Evolutionary conservation across 2,797 vertebrate genomes (phyloP), one percentile per base, ranked within the genome.

Genomic region (Ambastaia sidthimunki): DNA sequence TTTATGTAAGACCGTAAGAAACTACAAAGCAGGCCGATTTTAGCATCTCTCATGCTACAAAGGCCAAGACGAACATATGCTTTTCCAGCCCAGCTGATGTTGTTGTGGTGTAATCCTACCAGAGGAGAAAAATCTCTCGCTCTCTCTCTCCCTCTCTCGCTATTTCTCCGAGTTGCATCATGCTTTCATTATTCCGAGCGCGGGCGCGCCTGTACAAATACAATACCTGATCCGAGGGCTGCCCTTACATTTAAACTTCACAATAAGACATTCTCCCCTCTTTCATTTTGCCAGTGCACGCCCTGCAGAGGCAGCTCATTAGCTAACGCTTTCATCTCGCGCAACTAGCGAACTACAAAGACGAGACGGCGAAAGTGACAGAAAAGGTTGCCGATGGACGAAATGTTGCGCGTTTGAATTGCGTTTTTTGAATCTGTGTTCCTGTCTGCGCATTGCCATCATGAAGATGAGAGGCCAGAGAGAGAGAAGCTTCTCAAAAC

Each of bases 141-240:
- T 57, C 68, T 37, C 72, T 50, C 66, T 44, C 63, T 65, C 63
- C 44, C 60, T 70, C 69, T 23, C 75, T 50, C 59, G 34, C 62
- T 83, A 72, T 86, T 85, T 86, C 85, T 76, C 76, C 3, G 62
- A 71, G 81, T 86, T 86, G 85, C 85, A 86, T 86, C 85, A 86
- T 69, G 48, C 73, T 86, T 84, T 86, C 85, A 86, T 86, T 86
- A 86, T 83, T 81, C 81, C 47, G 34, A 76, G 82, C 74, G 80
- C 66, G 66, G 23, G 80, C 41, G 57, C 71, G 80, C 60, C 70
- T 76, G 80, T 77, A 71, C 78, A 76, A 84, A 80, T 80, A 78
- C 71, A 82, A 86, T 80, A 83, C 80, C 78, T 80, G 74, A 82
- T 83, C 62, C 75, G 78, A 77, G 81, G 66, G 74, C 69, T 59